phyloP scores from a whole-genome alignment of 2,797 vertebrate species.

The Sardinella longiceps region DNA sequence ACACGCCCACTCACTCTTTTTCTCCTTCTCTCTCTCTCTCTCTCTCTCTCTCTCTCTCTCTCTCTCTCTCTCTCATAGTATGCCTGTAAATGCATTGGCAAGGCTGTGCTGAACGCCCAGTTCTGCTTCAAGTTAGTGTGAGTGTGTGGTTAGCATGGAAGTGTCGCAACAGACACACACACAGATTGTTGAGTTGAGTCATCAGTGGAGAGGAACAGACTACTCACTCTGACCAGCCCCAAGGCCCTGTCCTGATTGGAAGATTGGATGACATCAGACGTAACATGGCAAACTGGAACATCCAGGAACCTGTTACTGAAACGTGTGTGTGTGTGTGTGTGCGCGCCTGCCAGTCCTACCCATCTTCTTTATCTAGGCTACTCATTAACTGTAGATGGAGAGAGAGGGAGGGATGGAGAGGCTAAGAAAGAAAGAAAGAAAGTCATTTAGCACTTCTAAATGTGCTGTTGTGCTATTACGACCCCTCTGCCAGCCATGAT shows the following conservation, averaged over 20 bases:
- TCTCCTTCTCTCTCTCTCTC: neutral
- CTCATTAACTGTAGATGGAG: too few species aligned
- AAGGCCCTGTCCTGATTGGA: neutral
- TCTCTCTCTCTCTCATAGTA: neutral
- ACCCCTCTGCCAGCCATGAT: too few species aligned
- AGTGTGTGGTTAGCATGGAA: neutral
- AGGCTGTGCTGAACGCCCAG: neutral
- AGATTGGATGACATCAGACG: neutral
- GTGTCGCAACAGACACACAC: conserved; percentile 8
- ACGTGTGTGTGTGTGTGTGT: too few species aligned
- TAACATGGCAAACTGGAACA: neutral
- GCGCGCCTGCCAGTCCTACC: too few species aligned
- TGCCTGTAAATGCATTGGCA: neutral
- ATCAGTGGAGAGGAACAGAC: neutral
- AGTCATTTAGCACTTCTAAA: too few species aligned
- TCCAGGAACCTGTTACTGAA: neutral
- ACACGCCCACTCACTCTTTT: neutral
- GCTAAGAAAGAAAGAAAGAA: too few species aligned
- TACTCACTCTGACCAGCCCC: neutral
- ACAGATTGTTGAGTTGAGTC: conserved; percentile 1
- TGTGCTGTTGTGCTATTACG: too few species aligned
- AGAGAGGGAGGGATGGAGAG: too few species aligned
- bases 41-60: neutral
- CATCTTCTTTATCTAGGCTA: too few species aligned
- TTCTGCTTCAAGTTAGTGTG: conserved; percentile 23